These are phyloP conservation scores for Gallirallus australis DNA, from an alignment of 2,797 vertebrate species.

Conservation along the genomic window DNA sequence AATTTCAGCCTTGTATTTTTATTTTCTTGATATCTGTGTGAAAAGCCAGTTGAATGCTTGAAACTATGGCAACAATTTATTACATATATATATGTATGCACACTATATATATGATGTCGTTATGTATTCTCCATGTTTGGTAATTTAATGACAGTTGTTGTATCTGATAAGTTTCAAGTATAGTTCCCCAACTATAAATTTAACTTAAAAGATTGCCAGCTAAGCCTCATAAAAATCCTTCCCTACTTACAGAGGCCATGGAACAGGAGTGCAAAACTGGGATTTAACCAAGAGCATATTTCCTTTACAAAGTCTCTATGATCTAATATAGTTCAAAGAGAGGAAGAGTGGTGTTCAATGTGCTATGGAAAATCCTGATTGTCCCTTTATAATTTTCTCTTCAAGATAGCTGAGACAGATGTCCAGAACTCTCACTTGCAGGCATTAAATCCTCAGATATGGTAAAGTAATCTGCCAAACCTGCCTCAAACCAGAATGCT, in stretches of 20 bases:
- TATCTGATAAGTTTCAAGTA: background rate
- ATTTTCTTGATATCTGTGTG: background rate
- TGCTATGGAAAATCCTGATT: background rate
- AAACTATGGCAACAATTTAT: background rate
- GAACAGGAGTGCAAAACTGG: background rate
- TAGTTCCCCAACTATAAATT: background rate
- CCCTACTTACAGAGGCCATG: background rate
- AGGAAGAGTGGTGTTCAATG: background rate
- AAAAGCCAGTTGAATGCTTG: background rate
- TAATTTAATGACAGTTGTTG: background rate
- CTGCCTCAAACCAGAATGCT: background rate
- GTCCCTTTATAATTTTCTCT: background rate
- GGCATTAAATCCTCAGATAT: background rate
- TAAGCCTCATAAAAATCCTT: background rate
- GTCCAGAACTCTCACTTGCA: background rate
- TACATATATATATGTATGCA: background rate
- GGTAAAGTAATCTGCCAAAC: background rate
- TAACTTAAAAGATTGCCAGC: background rate
- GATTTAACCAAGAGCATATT: background rate
- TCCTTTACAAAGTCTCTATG: background rate
- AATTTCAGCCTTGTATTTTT: background rate
- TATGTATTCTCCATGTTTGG: background rate
- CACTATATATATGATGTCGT: background rate
- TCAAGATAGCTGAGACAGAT: background rate
- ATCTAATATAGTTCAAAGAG: background rate